Evolutionary conservation across 2,113 vertebrate genomes (phyloP).

Genomic region (Lampris incognitus): DNA sequence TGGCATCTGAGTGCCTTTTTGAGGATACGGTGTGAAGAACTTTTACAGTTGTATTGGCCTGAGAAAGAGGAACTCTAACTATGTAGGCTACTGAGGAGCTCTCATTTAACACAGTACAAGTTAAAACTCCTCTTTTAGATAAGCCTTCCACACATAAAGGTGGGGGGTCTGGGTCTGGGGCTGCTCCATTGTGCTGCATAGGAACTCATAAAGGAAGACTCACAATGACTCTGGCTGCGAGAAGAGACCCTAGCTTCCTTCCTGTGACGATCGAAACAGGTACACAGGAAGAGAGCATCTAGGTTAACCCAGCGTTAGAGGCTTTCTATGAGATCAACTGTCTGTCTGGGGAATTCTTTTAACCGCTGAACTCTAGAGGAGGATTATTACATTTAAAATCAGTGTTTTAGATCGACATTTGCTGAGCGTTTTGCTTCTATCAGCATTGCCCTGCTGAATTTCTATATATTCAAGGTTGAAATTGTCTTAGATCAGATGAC

Average conservation of each 20-base stretch:
- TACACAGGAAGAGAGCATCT: conserved; percentile 53
- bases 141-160: not conserved
- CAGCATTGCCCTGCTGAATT: no score
- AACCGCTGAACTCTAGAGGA: conserved; percentile 44
- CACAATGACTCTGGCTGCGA: conserved; percentile 61
- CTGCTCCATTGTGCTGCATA: conserved; percentile 66
- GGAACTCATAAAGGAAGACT: conserved; percentile 74
- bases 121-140: not conserved
- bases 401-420: not conserved
- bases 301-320: conserved; percentile 23
- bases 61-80: not conserved
- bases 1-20: not conserved
- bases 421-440: no score
- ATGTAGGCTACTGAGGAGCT: no score
- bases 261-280: conserved; percentile 58
- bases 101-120: no score
- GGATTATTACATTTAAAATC: not conserved
- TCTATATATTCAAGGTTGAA: no score
- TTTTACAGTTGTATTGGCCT: not conserved
- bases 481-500: no score
- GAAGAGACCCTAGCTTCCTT: conserved; percentile 54
- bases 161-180: not conserved
- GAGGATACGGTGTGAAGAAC: not conserved
- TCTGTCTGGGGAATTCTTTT: conserved; percentile 73
- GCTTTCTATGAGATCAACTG: conserved; percentile 57